Conservation (phyloP, 2,113 vertebrate genomes). For the Tiliqua scincoides region DNA sequence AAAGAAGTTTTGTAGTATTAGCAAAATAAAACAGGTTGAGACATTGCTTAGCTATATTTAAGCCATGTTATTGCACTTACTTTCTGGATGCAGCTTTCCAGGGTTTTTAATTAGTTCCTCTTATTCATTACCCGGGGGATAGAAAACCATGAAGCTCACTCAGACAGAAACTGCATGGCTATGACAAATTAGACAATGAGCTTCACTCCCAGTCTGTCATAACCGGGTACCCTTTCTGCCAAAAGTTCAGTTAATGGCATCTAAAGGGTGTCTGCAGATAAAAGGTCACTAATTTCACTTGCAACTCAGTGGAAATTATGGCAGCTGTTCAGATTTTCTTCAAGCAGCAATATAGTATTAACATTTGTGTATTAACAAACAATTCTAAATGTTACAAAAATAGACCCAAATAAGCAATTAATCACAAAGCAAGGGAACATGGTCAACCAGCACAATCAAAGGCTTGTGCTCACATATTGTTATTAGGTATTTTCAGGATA, state of each 20-base stretch:
- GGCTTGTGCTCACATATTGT: not conserved
- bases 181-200: not conserved
- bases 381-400: not conserved
- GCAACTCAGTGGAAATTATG: not conserved
- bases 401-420: not conserved
- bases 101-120: slow-evolving; percentile 18
- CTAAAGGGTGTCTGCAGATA: not conserved
- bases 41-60: not conserved
- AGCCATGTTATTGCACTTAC: not conserved
- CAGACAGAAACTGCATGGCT: not conserved
- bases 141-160: not conserved
- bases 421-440: not conserved
- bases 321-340: not conserved
- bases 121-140: not conserved
- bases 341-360: not conserved
- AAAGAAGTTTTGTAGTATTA: not conserved
- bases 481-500: not conserved
- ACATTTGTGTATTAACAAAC: not conserved
- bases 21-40: slow-evolving; percentile 22
- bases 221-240: not conserved
- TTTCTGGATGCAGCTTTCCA: not conserved
- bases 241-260: not conserved
- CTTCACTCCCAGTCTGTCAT: not conserved
- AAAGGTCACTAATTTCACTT: not conserved
- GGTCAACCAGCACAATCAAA: not conserved